Conservation (phyloP, 2,113 vertebrate genomes). For the Orthonyx spaldingii region DNA sequence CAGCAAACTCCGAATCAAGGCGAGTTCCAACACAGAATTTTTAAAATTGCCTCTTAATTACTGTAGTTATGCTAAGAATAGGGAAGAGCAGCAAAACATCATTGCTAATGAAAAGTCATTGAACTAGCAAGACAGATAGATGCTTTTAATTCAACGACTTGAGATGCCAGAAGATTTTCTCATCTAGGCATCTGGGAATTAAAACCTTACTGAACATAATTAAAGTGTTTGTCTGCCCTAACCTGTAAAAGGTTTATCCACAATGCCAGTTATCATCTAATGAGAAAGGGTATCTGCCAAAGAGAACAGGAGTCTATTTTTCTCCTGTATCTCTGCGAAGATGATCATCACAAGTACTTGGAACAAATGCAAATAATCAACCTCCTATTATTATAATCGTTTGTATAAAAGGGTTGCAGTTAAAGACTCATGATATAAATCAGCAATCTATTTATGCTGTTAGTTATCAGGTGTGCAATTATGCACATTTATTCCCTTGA, state of each 20-base stretch:
- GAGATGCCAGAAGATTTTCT: conserved; percentile 23
- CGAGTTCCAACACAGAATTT: not conserved
- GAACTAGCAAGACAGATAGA: conserved; percentile 24
- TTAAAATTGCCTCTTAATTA: conserved; percentile 32
- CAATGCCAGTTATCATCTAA: conserved; percentile 37
- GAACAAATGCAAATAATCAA: conserved; percentile 50
- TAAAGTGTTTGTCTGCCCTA: conserved; percentile 51
- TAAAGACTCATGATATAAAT: conserved; percentile 5
- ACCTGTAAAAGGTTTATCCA: conserved; percentile 30
- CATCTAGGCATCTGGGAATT: conserved; percentile 23
- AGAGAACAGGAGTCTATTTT: not conserved
- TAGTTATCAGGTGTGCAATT: conserved; percentile 5
- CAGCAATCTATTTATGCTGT: conserved; percentile 30
- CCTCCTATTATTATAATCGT: conserved; percentile 31
- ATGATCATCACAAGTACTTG: not conserved
- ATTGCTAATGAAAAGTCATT: conserved; percentile 57
- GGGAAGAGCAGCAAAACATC: conserved; percentile 7
- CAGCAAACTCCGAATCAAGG: not conserved
- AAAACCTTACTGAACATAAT: conserved; percentile 9
- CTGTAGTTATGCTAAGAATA: conserved; percentile 36
- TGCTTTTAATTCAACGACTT: conserved; percentile 16
- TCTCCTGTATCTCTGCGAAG: not conserved
- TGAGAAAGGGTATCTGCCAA: conserved; percentile 34
- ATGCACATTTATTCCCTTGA: not conserved
- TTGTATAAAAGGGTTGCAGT: conserved; percentile 21